These are phyloP conservation scores for Chrysopilus asiliformis DNA, from an alignment of 2,888 invertebrate genomes.

Conservation along the genomic window DNA sequence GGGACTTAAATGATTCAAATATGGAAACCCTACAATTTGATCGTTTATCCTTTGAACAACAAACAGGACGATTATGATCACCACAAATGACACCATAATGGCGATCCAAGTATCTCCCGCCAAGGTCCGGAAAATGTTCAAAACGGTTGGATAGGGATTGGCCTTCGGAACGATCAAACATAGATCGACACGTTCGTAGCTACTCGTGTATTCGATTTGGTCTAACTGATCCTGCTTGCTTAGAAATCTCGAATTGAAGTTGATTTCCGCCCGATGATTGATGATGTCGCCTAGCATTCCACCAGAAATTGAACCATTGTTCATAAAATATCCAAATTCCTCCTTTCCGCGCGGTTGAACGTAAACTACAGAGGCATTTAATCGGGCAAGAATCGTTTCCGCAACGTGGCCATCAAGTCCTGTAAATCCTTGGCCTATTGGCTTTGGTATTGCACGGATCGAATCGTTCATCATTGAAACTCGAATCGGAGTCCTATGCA, in stretches of 20 bases:
- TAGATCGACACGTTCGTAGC: slow-evolving; percentile 20
- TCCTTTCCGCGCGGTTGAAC: slow-evolving; percentile 21
- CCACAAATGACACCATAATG: slow-evolving; percentile 18
- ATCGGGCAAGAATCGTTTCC: slow-evolving; percentile 16
- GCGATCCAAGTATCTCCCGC: slow-evolving; percentile 20
- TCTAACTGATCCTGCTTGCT: slow-evolving; percentile 16
- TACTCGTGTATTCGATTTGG: slow-evolving; percentile 22
- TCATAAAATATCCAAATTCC: slow-evolving; percentile 22
- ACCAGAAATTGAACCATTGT: slow-evolving; percentile 22
- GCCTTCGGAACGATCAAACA: slow-evolving; percentile 28
- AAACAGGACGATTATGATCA: slow-evolving; percentile 8
- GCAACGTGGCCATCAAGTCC: slow-evolving; percentile 13
- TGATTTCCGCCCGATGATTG: slow-evolving; percentile 20
- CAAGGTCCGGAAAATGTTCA: slow-evolving; percentile 25
- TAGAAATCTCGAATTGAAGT: slow-evolving; percentile 24
- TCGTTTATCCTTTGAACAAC: not conserved
- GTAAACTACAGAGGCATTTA: slow-evolving; percentile 25
- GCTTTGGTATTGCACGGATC: slow-evolving; percentile 5
- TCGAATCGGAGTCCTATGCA: slow-evolving; percentile 4
- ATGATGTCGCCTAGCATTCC: slow-evolving; percentile 19
- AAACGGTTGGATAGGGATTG: slow-evolving; percentile 21
- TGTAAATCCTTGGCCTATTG: slow-evolving; percentile 1
- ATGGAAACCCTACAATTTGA: slow-evolving; percentile 4
- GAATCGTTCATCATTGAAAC: slow-evolving; percentile 8
- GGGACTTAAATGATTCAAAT: not conserved